Conservation (phyloP, 2,797 vertebrate species). For the Crenuchus spilurus region DNA sequence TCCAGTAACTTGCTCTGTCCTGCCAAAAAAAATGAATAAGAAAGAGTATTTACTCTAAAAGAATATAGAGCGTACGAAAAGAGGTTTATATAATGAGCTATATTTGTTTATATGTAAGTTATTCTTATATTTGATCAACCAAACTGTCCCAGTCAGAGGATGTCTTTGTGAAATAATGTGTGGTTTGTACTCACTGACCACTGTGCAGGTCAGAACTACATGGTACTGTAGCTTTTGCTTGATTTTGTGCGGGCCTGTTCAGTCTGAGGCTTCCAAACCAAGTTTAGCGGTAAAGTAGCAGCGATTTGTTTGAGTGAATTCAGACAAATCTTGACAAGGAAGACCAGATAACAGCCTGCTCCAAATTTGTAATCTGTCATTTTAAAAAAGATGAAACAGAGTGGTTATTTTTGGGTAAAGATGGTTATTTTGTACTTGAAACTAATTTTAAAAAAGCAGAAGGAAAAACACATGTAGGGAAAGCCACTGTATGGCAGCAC, state of each 20-base stretch:
- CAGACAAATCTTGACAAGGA: conserved; percentile 19
- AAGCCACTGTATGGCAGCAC: not conserved
- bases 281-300: conserved; percentile 47
- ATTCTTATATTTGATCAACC: conserved; percentile 66
- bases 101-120: conserved; percentile 64
- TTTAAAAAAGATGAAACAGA: conserved; percentile 3
- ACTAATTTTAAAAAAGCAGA: not conserved
- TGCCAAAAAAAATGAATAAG: not conserved
- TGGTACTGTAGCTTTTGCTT: conserved; percentile 11
- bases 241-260: conserved; percentile 21
- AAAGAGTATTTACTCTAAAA: conserved; percentile 38
- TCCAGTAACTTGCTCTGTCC: conserved; percentile 13
- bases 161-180: conserved; percentile 29
- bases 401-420: conserved; percentile 24
- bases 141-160: conserved; percentile 44
- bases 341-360: conserved; percentile 8
- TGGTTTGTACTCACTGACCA: conserved; percentile 16
- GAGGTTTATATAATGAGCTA: conserved; percentile 72
- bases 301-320: conserved; percentile 33
- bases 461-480: not conserved
- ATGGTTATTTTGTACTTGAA: conserved; percentile 29
- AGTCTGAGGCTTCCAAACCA: conserved; percentile 28
- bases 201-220: conserved; percentile 14
- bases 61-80: conserved; percentile 36
- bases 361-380: conserved; percentile 13